phyloP scores from a whole-genome alignment of 2,888 invertebrate species.

The Agelastica alni region DNA sequence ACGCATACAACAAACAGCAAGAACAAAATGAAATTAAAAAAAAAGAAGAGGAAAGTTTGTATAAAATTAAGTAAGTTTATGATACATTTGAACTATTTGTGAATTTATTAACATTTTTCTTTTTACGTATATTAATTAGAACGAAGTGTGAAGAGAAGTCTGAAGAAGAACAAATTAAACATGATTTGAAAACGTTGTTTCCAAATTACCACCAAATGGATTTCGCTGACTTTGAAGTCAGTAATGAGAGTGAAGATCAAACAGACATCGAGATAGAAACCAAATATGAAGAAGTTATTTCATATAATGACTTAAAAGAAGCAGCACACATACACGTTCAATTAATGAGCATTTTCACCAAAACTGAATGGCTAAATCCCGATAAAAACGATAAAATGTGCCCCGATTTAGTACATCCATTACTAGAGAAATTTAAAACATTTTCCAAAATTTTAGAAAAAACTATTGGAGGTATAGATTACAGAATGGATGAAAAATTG shows the following conservation, averaged over 20 bases:
- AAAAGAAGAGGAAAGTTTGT: conserved; percentile 76
- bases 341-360: conserved; percentile 63
- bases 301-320: conserved; percentile 62
- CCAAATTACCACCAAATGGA: conserved; percentile 71
- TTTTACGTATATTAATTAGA: conserved; percentile 47
- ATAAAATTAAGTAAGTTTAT: conserved; percentile 65
- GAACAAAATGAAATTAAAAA: conserved; percentile 67
- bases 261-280: conserved; percentile 35
- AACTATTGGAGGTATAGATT: conserved; percentile 60
- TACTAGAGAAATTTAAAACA: conserved; percentile 64
- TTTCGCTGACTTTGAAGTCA: conserved; percentile 69
- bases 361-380: conserved; percentile 65
- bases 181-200: conserved; percentile 72
- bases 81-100: background rate
- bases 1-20: conserved; percentile 78
- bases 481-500: conserved; percentile 60
- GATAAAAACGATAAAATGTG: conserved; percentile 47
- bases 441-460: conserved; percentile 63
- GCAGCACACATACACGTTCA: conserved; percentile 66
- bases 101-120: background rate
- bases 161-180: conserved; percentile 68
- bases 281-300: conserved; percentile 47
- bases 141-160: conserved; percentile 69
- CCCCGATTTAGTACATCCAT: conserved; percentile 59
- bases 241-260: conserved; percentile 31